Base-by-base conservation (phyloP, 92 coral and sea anemone genomes). In the Phenganax marumi region DNA sequence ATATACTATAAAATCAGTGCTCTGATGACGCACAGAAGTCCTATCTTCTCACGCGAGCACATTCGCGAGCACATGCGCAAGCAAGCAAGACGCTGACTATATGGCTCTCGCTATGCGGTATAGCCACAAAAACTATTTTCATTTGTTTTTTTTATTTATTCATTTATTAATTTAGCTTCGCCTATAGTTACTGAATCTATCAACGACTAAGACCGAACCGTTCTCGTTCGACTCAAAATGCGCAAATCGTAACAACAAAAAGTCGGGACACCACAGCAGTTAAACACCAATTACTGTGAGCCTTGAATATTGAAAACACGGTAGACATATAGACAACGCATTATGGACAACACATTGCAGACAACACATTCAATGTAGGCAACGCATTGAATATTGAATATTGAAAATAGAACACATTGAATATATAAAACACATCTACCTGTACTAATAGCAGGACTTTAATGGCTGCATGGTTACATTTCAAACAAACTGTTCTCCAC, bases 361-460 rank as follows among this genome's bases (percentile, higher is more conserved):
- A n/a, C n/a, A n/a, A n/a, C n/a, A n/a, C n/a, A n/a, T n/a, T n/a
- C n/a, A n/a, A n/a, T n/a, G n/a, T n/a, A n/a, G n/a, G n/a, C n/a
- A n/a, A n/a, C n/a, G n/a, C n/a, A n/a, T n/a, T n/a, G n/a, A n/a
- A 56, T 56, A 56, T 12, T 16, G 12, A 56, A 8, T 56, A 56
- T 3, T 12, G 12, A 7, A 56, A 7, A 12, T 7, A 3, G 5
- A 56, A 56, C 63, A 12, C 6, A 56, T 56, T 3, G 18, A 12
- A 3, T 12, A 8, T 56, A 52, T 8, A 52, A 52, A 8, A 8
- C 14, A 14, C 8, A 52, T 8, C 9, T 52, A 14, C 66, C n/a
- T 60, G 66, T n/a, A 60, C 66, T 60, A 60, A 60, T n/a, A 60
- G 66, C 66, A 60, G 66, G 24, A 60, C 66, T 23, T 60, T 60